Evolutionary conservation across 2,888 invertebrate species (phyloP), one percentile per base, ranked within the genome.

Genomic region (Acheta domesticus): DNA sequence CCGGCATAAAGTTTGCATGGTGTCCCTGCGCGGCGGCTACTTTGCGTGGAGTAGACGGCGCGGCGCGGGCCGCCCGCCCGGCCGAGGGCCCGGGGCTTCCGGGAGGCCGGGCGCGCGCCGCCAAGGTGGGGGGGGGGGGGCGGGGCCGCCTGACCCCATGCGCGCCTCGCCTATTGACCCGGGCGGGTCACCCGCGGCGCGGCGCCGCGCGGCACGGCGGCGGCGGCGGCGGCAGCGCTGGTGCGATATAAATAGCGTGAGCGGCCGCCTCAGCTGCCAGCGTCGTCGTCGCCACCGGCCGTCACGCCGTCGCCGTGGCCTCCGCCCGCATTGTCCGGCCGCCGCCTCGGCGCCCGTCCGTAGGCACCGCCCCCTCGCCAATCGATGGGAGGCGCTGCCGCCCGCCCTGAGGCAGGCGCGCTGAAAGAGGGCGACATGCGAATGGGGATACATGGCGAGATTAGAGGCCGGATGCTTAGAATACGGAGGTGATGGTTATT

Each of bases 141-240:
- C 62, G 11, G n/a, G 16, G 62, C 62, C 4, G 62, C 62, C 62
- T 62, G 62, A 62, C 62, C 62, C 62, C 62, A 62, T 62, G 62
- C n/a, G 62, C 62, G 14, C 62, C n/a, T n/a, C 62, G n/a, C 62
- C 62, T 62, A 62, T 62, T 62, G 62, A 62, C 62, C 62, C 62
- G 62, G 62, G 62, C 62, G 62, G 62, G 62, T 62, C 16, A n/a
- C n/a, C 14, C 62, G n/a, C 62, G 14, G 62, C 14, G 16, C 16
- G 36, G 62, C 62, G 62, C 8, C 12, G 62, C 23, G 16, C n/a
- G 62, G 62, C 16, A 2, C n/a, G 12, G 62, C 12, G 2, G 62
- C 16, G 23, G 62, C 62, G 62, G 62, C 62, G 62, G 62, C n/a
- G 62, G 62, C 16, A 12, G 62, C 62, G 14, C 4, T 11, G 14